These are phyloP conservation scores for Strigamia crassipes DNA, from an alignment of 2,888 invertebrate species.

Conservation along the genomic window DNA sequence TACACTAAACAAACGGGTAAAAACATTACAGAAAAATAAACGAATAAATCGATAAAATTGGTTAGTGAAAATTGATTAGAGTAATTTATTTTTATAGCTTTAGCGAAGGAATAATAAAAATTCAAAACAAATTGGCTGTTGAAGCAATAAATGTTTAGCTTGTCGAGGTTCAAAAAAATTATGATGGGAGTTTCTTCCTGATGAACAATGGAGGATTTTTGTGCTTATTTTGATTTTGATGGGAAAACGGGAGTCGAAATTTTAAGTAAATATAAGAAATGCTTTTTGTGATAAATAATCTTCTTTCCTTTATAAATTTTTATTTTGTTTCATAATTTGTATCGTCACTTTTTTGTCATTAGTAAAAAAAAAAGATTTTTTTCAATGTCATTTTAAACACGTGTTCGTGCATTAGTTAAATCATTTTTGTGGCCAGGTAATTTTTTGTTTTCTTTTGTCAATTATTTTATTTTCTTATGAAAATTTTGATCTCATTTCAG, in stretches of 20 bases:
- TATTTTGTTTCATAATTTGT: background rate
- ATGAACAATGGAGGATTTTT: conserved; percentile 23
- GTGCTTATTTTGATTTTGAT: background rate
- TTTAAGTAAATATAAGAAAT: background rate
- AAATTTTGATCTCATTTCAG: conserved; percentile 16
- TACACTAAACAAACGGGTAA: background rate
- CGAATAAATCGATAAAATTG: background rate
- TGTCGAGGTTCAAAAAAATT: conserved; percentile 29
- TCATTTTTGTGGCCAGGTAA: conserved; percentile 2
- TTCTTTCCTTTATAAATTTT: background rate
- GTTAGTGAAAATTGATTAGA: background rate
- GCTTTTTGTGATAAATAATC: conserved; percentile 8
- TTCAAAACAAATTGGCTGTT: background rate
- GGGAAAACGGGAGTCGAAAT: background rate
- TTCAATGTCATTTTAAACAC: background rate
- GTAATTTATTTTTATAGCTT: conserved; percentile 10
- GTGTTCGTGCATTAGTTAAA: conserved; percentile 15
- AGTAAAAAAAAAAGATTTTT: conserved; percentile 19
- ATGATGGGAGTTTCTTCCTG: conserved; percentile 27
- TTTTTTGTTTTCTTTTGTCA: background rate
- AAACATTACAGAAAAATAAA: background rate
- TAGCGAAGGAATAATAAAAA: background rate
- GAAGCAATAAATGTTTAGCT: conserved; percentile 23
- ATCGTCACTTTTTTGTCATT: conserved; percentile 24
- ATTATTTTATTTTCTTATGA: background rate